phyloP scores from a whole-genome alignment of 2,888 invertebrate species.

The Brenthis ino region DNA sequence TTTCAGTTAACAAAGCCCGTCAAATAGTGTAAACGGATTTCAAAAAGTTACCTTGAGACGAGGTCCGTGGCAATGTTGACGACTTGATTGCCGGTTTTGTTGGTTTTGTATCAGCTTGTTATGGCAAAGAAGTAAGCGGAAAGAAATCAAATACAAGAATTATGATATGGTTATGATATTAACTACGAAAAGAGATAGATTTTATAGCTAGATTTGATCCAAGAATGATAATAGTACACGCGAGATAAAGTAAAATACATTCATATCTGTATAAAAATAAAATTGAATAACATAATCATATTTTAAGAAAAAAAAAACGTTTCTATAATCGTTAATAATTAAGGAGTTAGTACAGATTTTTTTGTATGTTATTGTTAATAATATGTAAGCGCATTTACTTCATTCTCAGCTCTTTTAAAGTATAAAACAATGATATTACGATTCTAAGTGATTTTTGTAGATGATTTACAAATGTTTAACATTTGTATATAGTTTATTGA shows the following conservation, averaged over 20 bases:
- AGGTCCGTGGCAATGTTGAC: conserved; percentile 95
- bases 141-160: conserved; percentile 80
- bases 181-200: conserved; percentile 54
- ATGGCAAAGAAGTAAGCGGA: conserved; percentile 82
- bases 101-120: conserved; percentile 95
- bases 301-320: too few relatives aligned
- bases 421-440: conserved; percentile 12
- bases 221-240: conserved; percentile 29
- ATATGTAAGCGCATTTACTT: conserved; percentile 19
- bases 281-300: too few relatives aligned
- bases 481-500: neutral
- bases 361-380: neutral
- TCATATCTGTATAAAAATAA: neutral
- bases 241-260: neutral
- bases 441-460: conserved; percentile 5
- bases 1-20: conserved; percentile 22
- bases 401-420: conserved; percentile 26
- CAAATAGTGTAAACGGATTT: conserved; percentile 52
- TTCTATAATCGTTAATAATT: neutral
- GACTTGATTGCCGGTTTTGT: conserved; percentile 98
- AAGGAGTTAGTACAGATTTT: neutral
- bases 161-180: conserved; percentile 60
- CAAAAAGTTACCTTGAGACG: conserved; percentile 92
- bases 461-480: conserved; percentile 10
- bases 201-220: conserved; percentile 22